Evolutionary conservation across 2,797 vertebrate genomes (phyloP).

Genomic region (Champsocephalus gunnari): DNA sequence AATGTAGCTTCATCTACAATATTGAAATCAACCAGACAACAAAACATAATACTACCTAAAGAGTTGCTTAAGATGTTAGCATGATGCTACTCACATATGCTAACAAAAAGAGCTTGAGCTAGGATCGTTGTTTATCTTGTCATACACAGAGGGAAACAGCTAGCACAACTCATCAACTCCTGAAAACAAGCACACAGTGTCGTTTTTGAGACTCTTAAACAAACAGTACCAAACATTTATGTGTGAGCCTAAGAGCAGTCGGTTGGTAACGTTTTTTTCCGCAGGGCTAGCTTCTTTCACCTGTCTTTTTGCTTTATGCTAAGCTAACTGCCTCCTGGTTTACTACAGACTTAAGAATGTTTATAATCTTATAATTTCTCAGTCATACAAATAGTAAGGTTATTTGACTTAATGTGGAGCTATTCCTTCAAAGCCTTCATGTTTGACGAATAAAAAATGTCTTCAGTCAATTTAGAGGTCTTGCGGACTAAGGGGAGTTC

Average conservation of each 20-base stretch:
- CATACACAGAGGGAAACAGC: neutral
- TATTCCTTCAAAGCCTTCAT: neutral
- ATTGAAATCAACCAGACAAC: neutral
- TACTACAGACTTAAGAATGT: neutral
- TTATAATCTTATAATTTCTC: neutral
- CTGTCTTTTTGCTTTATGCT: constrained; percentile 4
- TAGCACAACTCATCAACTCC: neutral
- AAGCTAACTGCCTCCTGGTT: neutral
- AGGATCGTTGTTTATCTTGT: constrained; percentile 6
- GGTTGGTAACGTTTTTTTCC: too few species aligned
- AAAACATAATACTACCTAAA: neutral
- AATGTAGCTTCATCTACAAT: neutral
- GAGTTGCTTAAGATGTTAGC: neutral
- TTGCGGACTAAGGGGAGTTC: neutral
- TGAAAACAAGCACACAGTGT: neutral
- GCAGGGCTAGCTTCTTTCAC: neutral
- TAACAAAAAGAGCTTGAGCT: neutral
- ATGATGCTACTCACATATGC: neutral
- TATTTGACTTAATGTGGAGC: neutral
- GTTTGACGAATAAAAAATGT: neutral
- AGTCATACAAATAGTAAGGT: neutral
- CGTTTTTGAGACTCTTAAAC: neutral
- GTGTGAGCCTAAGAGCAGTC: neutral
- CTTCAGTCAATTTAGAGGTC: neutral
- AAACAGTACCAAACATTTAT: neutral